These are phyloP conservation scores for Geodia barretti DNA, from an alignment of 37 sponge, comb jelly and placozoan species.

Conservation along the genomic window DNA sequence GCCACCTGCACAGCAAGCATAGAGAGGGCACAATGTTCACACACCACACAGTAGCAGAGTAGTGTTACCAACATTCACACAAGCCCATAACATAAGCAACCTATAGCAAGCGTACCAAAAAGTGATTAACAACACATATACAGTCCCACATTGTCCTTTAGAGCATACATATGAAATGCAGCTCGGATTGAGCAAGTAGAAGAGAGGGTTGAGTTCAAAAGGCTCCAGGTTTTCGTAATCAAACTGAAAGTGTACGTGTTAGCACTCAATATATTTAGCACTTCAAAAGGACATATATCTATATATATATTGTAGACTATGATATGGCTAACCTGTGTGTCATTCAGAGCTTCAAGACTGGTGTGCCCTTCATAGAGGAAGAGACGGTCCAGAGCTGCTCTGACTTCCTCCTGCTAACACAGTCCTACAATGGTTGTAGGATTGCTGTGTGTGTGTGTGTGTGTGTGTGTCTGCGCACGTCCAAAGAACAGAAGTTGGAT, in stretches of 20 bases:
- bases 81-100: no score
- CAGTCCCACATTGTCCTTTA: no score
- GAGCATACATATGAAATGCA: no score
- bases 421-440: background rate
- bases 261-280: background rate
- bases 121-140: no score
- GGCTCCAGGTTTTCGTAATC: no score
- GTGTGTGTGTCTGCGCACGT: slow-evolving; percentile 13
- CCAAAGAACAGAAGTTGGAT: no score
- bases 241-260: background rate
- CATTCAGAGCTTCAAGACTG: background rate
- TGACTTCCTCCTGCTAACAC: background rate
- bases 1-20: slow-evolving; percentile 35
- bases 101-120: no score
- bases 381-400: background rate
- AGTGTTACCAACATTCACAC: no score
- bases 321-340: background rate
- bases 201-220: no score
- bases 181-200: no score
- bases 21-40: no score
- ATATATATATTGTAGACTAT: background rate
- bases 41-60: no score
- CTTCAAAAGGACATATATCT: background rate
- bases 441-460: slow-evolving; percentile 14
- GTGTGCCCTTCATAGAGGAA: background rate